Evolutionary conservation across 2,113 vertebrate species (phyloP).

Genomic region (Ursus arctos): DNA sequence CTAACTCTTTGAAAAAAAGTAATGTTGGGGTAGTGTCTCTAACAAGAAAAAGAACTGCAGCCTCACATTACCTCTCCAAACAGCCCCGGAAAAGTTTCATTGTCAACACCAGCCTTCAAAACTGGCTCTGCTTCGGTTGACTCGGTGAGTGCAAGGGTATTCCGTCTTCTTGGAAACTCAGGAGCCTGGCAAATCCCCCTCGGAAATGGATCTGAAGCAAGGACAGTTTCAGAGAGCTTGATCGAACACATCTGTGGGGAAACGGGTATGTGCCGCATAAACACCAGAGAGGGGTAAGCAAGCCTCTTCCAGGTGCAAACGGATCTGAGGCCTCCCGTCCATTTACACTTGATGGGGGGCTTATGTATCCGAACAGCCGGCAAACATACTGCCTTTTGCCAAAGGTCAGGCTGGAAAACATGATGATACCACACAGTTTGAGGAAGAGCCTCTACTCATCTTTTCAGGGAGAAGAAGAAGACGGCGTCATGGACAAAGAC

Average conservation of each 20-base stretch:
- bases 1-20: constrained; percentile 61
- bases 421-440: background rate
- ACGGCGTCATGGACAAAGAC: background rate
- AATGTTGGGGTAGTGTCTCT: constrained; percentile 52
- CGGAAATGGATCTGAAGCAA: constrained; percentile 50
- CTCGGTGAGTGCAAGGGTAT: background rate
- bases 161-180: constrained; percentile 60
- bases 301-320: constrained; percentile 81
- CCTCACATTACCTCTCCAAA: background rate
- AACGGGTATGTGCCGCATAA: accelerated
- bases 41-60: constrained; percentile 59
- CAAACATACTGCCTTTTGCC: constrained; percentile 66
- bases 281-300: constrained; percentile 63
- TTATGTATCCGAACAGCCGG: constrained; percentile 63
- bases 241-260: background rate
- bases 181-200: constrained; percentile 29
- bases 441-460: constrained; percentile 39
- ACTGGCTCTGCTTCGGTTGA: background rate
- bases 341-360: constrained; percentile 83
- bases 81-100: background rate
- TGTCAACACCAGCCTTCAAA: background rate
- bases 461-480: constrained; percentile 42
- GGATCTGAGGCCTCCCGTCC: constrained; percentile 80
- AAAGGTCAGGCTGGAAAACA: constrained; percentile 68
- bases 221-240: background rate